phyloP scores from a whole-genome alignment of 2,797 vertebrate species.

The Sternarchorhynchus goeldii region DNA sequence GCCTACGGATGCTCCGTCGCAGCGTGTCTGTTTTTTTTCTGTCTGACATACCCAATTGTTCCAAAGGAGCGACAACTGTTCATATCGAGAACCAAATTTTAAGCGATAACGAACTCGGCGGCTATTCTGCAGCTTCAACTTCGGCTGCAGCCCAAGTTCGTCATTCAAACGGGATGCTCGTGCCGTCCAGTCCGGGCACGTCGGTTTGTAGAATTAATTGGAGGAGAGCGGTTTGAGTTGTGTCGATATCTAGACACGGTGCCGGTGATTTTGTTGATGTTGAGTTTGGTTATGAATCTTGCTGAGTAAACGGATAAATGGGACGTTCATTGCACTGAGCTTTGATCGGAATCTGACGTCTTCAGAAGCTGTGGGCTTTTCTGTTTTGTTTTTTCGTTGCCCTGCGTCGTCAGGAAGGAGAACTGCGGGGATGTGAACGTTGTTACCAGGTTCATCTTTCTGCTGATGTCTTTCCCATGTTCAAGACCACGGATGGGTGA shows the following conservation, averaged over 20 bases:
- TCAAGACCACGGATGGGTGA: background rate
- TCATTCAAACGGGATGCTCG: background rate
- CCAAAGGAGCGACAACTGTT: background rate
- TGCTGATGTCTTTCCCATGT: conserved; percentile 10
- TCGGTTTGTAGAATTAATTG: conserved; percentile 2
- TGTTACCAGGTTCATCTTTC: background rate
- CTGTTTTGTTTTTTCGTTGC: conserved; percentile 3
- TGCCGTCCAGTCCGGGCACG: background rate
- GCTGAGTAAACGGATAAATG: conserved; percentile 24
- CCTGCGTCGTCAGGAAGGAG: conserved; percentile 2
- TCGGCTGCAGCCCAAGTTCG: background rate
- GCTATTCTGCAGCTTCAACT: too few relatives aligned
- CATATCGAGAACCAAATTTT: background rate
- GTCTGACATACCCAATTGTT: background rate
- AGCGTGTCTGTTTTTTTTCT: conserved; percentile 12
- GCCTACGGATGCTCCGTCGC: conserved; percentile 35
- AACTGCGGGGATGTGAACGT: conserved; percentile 21
- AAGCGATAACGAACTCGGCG: background rate
- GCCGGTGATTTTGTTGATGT: background rate
- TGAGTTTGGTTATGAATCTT: background rate
- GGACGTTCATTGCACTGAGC: conserved; percentile 1
- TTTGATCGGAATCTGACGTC: background rate
- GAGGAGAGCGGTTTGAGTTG: conserved; percentile 8
- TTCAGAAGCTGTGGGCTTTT: conserved; percentile 6
- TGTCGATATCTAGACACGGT: conserved; percentile 25